Conservation (phyloP, 23 tunicate species). For the Trididemnum nubilum region DNA sequence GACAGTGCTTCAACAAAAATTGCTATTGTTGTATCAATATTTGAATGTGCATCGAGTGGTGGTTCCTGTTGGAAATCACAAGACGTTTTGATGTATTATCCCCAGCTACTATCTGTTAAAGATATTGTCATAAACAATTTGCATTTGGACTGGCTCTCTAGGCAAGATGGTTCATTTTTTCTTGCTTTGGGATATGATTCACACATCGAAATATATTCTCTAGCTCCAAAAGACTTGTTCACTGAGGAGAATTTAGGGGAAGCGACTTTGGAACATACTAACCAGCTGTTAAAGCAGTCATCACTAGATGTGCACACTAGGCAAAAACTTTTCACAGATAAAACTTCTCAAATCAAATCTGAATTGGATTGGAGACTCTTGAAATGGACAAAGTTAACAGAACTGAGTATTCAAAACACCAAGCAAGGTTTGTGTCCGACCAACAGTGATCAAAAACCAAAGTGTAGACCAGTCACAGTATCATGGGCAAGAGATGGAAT, state of each 20-base stretch:
- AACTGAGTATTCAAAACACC: slow-evolving; percentile 10
- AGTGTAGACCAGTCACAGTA: slow-evolving; percentile 26
- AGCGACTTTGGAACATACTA: not conserved
- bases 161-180: slow-evolving; percentile 79
- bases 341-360: not conserved
- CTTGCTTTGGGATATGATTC: slow-evolving; percentile 55
- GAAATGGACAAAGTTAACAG: slow-evolving; percentile 44
- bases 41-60: slow-evolving; percentile 89
- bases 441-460: not conserved
- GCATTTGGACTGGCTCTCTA: slow-evolving; percentile 86
- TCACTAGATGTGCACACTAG: slow-evolving; percentile 77
- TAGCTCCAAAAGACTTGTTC: slow-evolving; percentile 54
- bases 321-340: slow-evolving; percentile 53
- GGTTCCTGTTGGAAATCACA: slow-evolving; percentile 74
- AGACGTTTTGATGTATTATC: slow-evolving; percentile 32
- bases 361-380: slow-evolving; percentile 41
- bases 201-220: slow-evolving; percentile 60
- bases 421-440: too few species aligned
- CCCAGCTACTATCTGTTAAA: not conserved
- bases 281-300: slow-evolving; percentile 35
- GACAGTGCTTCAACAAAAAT: not conserved
- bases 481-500: slow-evolving; percentile 96
- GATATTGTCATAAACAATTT: not conserved
- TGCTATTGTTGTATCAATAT: slow-evolving; percentile 42
- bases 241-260: slow-evolving; percentile 6